phyloP scores from a whole-genome alignment of 1,140 invertebrate genomes.

The Panulirus ornatus region DNA sequence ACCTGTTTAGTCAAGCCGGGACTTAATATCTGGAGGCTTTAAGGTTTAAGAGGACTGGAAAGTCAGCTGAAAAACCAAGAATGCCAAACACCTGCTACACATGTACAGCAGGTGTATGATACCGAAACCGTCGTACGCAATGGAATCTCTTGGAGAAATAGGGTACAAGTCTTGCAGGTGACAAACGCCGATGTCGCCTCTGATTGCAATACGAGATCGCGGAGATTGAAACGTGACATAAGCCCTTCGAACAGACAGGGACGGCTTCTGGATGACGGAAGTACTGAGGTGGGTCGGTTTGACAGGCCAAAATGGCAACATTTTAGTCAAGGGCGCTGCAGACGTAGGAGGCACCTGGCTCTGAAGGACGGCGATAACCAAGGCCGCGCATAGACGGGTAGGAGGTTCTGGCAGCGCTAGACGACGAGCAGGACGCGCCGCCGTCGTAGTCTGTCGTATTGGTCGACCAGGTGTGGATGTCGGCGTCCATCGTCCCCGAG shows the following conservation, averaged over 20 bases:
- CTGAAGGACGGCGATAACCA: background rate
- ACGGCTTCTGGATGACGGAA: slow-evolving; percentile 27
- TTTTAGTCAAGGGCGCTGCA: background rate
- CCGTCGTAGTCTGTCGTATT: slow-evolving; percentile 63
- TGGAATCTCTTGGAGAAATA: no score
- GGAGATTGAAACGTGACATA: background rate
- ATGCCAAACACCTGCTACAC: no score
- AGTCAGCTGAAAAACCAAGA: no score
- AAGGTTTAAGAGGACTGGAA: no score
- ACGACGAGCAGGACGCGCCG: slow-evolving; percentile 61
- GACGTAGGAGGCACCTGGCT: background rate
- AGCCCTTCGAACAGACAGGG: background rate
- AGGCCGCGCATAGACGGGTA: slow-evolving; percentile 5
- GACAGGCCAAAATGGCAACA: background rate
- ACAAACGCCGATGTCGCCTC: no score
- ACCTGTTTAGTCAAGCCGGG: no score
- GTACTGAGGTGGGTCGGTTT: background rate
- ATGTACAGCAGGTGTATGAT: no score
- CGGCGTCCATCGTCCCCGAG: slow-evolving; percentile 50
- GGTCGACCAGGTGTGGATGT: slow-evolving; percentile 67
- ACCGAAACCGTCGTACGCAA: no score
- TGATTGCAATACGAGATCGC: background rate
- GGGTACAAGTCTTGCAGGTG: no score
- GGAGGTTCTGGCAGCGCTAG: slow-evolving; percentile 20
- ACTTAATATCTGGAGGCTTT: no score